These are phyloP conservation scores for Solea solea DNA, from an alignment of 2,113 vertebrate genomes.

Conservation along the genomic window DNA sequence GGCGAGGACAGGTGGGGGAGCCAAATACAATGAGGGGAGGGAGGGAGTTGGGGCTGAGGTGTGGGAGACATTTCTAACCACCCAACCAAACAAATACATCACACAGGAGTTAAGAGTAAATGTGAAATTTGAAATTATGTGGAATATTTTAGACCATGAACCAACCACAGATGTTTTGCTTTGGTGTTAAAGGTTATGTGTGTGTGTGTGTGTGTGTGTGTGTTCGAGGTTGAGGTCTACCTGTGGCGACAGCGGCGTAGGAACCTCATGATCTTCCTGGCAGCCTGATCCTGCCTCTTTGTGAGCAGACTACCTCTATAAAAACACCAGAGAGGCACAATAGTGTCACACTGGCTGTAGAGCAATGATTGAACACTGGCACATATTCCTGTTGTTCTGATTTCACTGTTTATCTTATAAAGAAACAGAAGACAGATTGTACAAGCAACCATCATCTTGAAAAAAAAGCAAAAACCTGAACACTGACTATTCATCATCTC, in stretches of 20 bases:
- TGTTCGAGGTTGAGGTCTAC: constrained; percentile 73
- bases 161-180: background rate
- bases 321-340: constrained; percentile 55
- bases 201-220: constrained; percentile 6
- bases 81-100: constrained; percentile 48
- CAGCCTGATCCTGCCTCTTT: constrained; percentile 99
- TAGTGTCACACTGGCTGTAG: background rate
- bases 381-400: background rate
- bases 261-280: constrained; percentile 99
- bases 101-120: constrained; percentile 22
- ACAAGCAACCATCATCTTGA: background rate
- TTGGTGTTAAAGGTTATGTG: background rate
- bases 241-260: constrained; percentile 98
- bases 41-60: constrained; percentile 47
- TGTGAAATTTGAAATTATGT: constrained; percentile 1
- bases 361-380: background rate
- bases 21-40: constrained; percentile 58
- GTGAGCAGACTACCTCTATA: constrained; percentile 95
- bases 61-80: constrained; percentile 58
- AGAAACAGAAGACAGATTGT: constrained; percentile 6
- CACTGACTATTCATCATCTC: background rate
- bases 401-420: background rate
- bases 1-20: constrained; percentile 63
- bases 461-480: background rate
- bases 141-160: background rate